phyloP scores from a whole-genome alignment of 2,888 invertebrate genomes.

The Lumbricus terrestris region DNA sequence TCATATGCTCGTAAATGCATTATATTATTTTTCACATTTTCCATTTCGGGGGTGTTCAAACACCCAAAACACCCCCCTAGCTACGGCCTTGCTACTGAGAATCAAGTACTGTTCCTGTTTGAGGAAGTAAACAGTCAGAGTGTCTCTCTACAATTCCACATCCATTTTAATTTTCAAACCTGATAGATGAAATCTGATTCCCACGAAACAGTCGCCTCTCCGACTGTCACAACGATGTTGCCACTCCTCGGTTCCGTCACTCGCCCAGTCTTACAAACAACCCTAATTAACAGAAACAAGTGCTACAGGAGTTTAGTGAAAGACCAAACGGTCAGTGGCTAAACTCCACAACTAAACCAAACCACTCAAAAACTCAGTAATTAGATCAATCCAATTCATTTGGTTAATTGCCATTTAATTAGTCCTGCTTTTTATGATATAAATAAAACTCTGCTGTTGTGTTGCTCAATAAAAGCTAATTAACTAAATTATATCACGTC shows the following conservation, averaged over 20 bases:
- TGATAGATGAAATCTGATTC: conserved; percentile 27
- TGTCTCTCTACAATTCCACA: neutral
- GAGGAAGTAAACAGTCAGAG: neutral
- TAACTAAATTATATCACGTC: neutral
- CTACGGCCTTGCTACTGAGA: too few species aligned
- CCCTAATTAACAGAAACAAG: conserved; percentile 20
- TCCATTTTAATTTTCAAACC: conserved; percentile 18
- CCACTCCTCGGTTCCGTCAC: conserved; percentile 15
- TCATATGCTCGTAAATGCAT: too few species aligned
- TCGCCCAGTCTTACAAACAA: conserved; percentile 29
- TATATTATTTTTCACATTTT: too few species aligned
- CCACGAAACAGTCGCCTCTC: conserved; percentile 20
- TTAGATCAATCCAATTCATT: neutral
- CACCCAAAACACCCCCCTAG: too few species aligned
- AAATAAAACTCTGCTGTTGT: neutral
- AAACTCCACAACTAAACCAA: neutral
- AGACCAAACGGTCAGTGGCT: neutral
- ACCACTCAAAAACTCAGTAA: too few species aligned
- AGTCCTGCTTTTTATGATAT: neutral
- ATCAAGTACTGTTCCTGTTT: neutral
- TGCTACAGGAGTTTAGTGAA: too few species aligned
- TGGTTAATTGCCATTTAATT: neutral
- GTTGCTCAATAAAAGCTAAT: neutral
- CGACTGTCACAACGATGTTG: conserved; percentile 24
- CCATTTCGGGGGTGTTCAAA: too few species aligned